Percentiles rank a stretch among this genome's conserved stretches.
phyloP scores from a whole-genome alignment of 2,113 vertebrate species.

The Gnathochromis pfefferi region DNA sequence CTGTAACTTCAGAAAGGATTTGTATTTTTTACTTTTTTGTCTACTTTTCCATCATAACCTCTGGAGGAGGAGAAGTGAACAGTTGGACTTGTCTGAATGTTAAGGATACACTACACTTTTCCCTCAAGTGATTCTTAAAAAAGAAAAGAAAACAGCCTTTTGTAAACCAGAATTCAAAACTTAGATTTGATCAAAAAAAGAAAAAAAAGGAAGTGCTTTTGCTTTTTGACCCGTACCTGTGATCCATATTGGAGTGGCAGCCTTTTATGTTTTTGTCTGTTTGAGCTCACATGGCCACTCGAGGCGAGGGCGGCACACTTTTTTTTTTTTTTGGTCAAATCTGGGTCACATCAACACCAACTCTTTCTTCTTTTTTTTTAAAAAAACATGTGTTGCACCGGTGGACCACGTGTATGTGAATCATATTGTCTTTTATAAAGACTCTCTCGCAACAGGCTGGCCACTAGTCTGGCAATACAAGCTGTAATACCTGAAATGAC shows the following conservation, averaged over 20 bases:
- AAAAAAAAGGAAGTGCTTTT: background rate
- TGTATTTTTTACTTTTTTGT: background rate
- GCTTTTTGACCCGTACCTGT: slow-evolving; percentile 18
- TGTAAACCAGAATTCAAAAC: slow-evolving; percentile 17
- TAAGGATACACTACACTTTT: slow-evolving; percentile 16
- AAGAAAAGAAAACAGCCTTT: slow-evolving; percentile 6
- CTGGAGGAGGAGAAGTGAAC: slow-evolving; percentile 10
- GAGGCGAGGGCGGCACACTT: background rate
- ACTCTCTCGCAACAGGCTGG: slow-evolving; percentile 72
- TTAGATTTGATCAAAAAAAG: slow-evolving; percentile 19
- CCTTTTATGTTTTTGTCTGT: background rate
- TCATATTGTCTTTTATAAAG: slow-evolving; percentile 95
- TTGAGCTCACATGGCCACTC: slow-evolving; percentile 34
- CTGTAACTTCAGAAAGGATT: background rate
- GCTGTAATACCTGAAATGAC: slow-evolving; percentile 84
- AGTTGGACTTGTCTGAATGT: slow-evolving; percentile 15
- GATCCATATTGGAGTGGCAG: slow-evolving; percentile 30
- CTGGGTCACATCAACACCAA: slow-evolving; percentile 26
- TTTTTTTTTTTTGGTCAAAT: slow-evolving; percentile 21
- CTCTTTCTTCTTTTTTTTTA: background rate
- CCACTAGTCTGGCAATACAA: slow-evolving; percentile 84
- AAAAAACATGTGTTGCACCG: slow-evolving; percentile 48
- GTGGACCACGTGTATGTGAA: slow-evolving; percentile 64
- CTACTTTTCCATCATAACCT: slow-evolving; percentile 6
- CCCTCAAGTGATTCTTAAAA: background rate